Evolutionary conservation across 2,113 vertebrate genomes (phyloP), one percentile per base, ranked within the genome.

Genomic region (Tyrannus savana): DNA sequence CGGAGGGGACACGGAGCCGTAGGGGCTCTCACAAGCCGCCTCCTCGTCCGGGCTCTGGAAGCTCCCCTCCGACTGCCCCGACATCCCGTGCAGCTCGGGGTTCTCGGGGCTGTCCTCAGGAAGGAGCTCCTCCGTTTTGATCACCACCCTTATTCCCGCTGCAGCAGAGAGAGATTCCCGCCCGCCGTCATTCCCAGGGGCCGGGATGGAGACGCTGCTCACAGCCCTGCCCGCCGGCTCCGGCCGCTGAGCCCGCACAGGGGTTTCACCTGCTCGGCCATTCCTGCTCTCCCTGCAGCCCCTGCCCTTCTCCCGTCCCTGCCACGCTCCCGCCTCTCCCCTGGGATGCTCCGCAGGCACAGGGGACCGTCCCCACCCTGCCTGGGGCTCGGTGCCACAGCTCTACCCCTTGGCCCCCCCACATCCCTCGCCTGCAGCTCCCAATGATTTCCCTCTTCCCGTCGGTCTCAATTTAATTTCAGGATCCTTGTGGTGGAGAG

Each of bases 121-220:
- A 41, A 97, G 96, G 9, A 97, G 93, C 93, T 97, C 97, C 86
- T 97, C 97, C 0, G 96, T 97, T 84, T 97, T 97, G 93, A 97
- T 97, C 94, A 97, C 97, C 1, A 97, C 97, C 55, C 97, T 93
- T 23, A 97, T 95, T 3, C 97, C 97, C n/a, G 97, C 97, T 97
- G 93, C 64, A 63, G 82, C 35, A 47, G 42, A 6, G 72, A 94
- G 42, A 96, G 63, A 31, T 24, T 22, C 50, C 78, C 63, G 0
- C 35, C 25, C 0, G 2, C 35, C 5, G 0, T 94, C 67, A 73
- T 3, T 62, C 10, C 53, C 2, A 1, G 59, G 28, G 46, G 30
- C 23, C 25, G 3, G 75, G 23, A 23, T 0, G 3, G 19, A 17
- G 59, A 14, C 35, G 2, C 27, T 2, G 3, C 49, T 67, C 12